phyloP scores from a whole-genome alignment of 2,888 invertebrate genomes.

The Drosophila heteroneura region DNA sequence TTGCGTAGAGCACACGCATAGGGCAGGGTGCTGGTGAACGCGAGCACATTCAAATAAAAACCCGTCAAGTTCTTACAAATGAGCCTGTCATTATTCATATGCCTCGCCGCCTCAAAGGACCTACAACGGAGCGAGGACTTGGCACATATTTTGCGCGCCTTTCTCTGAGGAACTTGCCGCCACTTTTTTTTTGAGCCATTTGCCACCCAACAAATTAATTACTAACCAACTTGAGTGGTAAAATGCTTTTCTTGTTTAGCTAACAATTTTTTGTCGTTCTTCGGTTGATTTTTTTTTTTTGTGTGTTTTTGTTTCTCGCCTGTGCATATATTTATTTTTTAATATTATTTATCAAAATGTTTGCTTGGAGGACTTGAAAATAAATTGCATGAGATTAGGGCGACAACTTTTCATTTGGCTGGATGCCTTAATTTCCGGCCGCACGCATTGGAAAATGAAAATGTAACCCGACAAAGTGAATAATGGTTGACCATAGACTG shows the following conservation, averaged over 20 bases:
- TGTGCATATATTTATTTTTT: constrained; percentile 27
- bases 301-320: constrained; percentile 3
- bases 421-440: constrained; percentile 78
- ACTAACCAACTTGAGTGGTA: constrained; percentile 76
- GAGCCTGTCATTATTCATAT: constrained; percentile 77
- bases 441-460: constrained; percentile 76
- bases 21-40: constrained; percentile 14
- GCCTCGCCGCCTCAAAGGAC: constrained; percentile 45
- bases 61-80: constrained; percentile 68
- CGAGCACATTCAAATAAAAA: constrained; percentile 70
- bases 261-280: constrained; percentile 36
- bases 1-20: neutral
- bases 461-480: constrained; percentile 66
- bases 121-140: constrained; percentile 39
- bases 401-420: constrained; percentile 80
- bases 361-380: constrained; percentile 68
- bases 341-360: constrained; percentile 67
- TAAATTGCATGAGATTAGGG: constrained; percentile 79
- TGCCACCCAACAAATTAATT: constrained; percentile 75
- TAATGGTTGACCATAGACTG: constrained; percentile 55
- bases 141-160: constrained; percentile 72
- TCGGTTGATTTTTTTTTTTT: constrained; percentile 10
- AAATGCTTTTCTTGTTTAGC: constrained; percentile 72
- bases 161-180: constrained; percentile 49
- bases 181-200: constrained; percentile 10